Evolutionary conservation across 2,797 vertebrate genomes (phyloP).

Genomic region (Poecilia picta): DNA sequence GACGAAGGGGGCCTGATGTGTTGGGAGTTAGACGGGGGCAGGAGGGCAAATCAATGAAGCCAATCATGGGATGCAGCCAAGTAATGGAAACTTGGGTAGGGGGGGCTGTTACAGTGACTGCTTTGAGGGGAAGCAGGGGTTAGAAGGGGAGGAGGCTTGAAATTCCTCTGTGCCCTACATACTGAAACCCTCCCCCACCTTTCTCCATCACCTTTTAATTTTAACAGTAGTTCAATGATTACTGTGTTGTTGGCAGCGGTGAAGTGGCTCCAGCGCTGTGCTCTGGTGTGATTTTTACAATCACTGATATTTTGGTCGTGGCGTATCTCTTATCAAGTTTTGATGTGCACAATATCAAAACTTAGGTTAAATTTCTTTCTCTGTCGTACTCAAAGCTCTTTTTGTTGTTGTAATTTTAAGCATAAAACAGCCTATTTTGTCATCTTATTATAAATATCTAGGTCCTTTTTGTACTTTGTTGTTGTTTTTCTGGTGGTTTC

Average conservation of each 20-base stretch:
- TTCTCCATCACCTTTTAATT: slow-evolving; percentile 62
- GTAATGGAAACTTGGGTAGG: slow-evolving; percentile 62
- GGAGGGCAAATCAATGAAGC: slow-evolving; percentile 54
- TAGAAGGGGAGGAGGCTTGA: slow-evolving; percentile 41
- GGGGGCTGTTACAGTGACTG: slow-evolving; percentile 57
- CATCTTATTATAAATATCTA: slow-evolving; percentile 51
- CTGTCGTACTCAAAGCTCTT: not conserved
- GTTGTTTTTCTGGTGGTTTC: slow-evolving; percentile 68
- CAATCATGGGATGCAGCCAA: slow-evolving; percentile 61
- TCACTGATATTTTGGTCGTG: not conserved
- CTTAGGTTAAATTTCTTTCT: too few species aligned
- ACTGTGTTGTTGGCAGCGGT: slow-evolving; percentile 11
- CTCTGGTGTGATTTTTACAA: not conserved
- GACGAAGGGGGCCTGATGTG: slow-evolving; percentile 21
- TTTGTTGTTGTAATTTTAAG: slow-evolving; percentile 48
- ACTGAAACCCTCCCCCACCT: slow-evolving; percentile 60
- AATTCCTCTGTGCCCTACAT: slow-evolving; percentile 73
- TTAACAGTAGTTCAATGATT: slow-evolving; percentile 56
- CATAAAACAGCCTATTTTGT: slow-evolving; percentile 34
- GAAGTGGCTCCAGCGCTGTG: not conserved
- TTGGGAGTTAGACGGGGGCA: slow-evolving; percentile 39
- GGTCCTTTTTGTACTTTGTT: slow-evolving; percentile 56
- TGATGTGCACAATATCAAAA: slow-evolving; percentile 30
- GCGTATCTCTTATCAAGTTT: slow-evolving; percentile 15
- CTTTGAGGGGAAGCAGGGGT: slow-evolving; percentile 32